These are phyloP conservation scores for Eudemis profundana DNA, from an alignment of 2,888 invertebrate genomes.

Conservation along the genomic window DNA sequence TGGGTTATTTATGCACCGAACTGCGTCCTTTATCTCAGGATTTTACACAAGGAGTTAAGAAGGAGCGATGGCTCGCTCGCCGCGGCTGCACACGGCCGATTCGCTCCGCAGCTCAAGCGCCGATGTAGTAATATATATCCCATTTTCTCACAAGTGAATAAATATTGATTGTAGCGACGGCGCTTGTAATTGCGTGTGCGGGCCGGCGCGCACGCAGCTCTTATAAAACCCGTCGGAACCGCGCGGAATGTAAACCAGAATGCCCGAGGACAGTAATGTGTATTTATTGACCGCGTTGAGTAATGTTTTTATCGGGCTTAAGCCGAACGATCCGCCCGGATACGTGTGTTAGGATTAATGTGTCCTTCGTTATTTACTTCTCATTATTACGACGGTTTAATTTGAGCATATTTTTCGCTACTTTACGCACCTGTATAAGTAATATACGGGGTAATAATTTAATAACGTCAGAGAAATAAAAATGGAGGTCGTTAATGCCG, in stretches of 20 bases:
- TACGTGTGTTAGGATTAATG: constrained; percentile 62
- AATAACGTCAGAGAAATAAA: constrained; percentile 13
- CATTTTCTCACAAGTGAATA: constrained; percentile 73
- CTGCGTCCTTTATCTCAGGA: constrained; percentile 59
- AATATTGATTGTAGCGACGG: constrained; percentile 80
- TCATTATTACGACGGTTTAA: constrained; percentile 58
- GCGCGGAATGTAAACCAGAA: constrained; percentile 84
- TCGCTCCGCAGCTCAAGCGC: constrained; percentile 55
- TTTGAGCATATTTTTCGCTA: constrained; percentile 53
- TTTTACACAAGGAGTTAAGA: constrained; percentile 46
- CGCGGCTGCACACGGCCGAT: constrained; percentile 51
- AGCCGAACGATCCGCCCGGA: constrained; percentile 67
- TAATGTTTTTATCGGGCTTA: constrained; percentile 84
- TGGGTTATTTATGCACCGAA: constrained; percentile 67
- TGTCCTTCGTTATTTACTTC: constrained; percentile 56
- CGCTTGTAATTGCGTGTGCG: constrained; percentile 83
- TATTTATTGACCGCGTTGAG: constrained; percentile 83
- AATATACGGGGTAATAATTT: constrained; percentile 44
- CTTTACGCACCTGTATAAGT: constrained; percentile 53
- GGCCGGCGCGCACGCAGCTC: constrained; percentile 70
- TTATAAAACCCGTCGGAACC: constrained; percentile 84
- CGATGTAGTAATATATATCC: constrained; percentile 67
- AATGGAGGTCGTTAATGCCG: constrained; percentile 19
- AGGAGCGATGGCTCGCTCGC: constrained; percentile 59
- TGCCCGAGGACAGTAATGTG: constrained; percentile 82